Conservation (phyloP, 2,113 vertebrate genomes). For the Tyrannus savana region DNA sequence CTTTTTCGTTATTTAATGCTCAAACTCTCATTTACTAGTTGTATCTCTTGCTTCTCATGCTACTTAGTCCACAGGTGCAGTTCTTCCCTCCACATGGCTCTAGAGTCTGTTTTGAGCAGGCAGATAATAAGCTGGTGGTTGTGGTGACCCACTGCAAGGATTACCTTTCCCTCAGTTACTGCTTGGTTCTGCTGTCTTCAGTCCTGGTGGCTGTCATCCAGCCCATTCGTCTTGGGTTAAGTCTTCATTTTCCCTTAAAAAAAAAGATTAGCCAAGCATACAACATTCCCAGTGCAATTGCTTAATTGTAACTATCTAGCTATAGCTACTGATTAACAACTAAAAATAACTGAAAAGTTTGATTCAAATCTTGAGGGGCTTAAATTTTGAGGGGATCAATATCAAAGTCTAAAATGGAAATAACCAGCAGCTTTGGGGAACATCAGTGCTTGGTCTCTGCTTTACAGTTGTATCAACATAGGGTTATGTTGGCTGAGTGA, state of each 20-base stretch:
- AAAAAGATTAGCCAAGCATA: neutral
- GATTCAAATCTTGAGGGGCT: neutral
- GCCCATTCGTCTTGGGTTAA: neutral
- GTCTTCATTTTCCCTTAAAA: neutral
- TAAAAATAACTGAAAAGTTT: neutral
- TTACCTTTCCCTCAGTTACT: neutral
- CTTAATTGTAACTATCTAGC: neutral
- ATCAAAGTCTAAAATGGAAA: neutral
- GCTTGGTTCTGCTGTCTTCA: neutral
- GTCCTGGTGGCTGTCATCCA: neutral
- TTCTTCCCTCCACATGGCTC: neutral
- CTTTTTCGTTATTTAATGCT: neutral
- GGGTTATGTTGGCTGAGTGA: fast-evolving
- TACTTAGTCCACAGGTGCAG: neutral
- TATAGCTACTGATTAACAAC: neutral
- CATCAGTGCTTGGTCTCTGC: neutral
- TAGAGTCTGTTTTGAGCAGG: neutral
- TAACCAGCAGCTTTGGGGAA: neutral
- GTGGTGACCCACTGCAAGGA: neutral
- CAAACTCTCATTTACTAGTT: neutral
- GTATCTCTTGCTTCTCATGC: fast-evolving
- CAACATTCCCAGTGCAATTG: neutral
- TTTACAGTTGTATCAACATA: neutral
- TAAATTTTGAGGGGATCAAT: fast-evolving
- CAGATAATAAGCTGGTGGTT: neutral